A percentile compares a stretch with the other conserved stretches of the same genome.
Evolutionary conservation across 2,888 invertebrate genomes (phyloP).

Genomic region (Epinotia bilunana): DNA sequence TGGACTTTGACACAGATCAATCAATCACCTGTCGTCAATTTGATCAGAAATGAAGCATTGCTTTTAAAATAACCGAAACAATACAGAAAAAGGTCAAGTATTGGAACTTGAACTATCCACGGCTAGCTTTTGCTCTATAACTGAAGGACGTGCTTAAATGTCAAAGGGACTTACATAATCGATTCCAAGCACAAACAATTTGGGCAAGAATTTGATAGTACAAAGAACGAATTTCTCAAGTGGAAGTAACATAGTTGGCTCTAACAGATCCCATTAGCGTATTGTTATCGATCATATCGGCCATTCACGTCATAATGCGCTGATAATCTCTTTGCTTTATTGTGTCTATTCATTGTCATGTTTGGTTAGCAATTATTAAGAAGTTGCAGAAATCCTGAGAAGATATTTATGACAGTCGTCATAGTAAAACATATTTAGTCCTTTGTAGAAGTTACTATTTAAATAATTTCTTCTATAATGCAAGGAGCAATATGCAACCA

Average conservation of each 20-base stretch:
- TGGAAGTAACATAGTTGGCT: slow-evolving; percentile 11
- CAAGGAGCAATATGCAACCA: not conserved
- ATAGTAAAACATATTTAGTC: no score
- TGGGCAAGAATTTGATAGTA: slow-evolving; percentile 1
- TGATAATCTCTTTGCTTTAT: slow-evolving; percentile 42
- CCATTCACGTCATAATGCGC: slow-evolving; percentile 38
- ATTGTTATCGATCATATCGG: slow-evolving; percentile 40
- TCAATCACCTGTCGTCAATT: slow-evolving; percentile 9
- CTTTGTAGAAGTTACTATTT: no score
- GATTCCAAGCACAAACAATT: not conserved
- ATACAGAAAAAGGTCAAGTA: slow-evolving; percentile 29
- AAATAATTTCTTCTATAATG: no score
- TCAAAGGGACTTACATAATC: slow-evolving; percentile 17
- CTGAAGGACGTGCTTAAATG: slow-evolving; percentile 37
- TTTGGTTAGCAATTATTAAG: slow-evolving; percentile 37
- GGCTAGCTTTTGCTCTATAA: slow-evolving; percentile 25
- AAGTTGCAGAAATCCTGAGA: slow-evolving; percentile 9
- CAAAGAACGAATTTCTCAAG: slow-evolving; percentile 22
- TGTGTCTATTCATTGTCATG: slow-evolving; percentile 38
- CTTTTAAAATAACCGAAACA: slow-evolving; percentile 17
- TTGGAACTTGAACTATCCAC: slow-evolving; percentile 8
- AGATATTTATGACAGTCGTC: slow-evolving; percentile 1
- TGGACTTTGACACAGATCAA: not conserved
- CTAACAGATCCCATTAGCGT: slow-evolving; percentile 42
- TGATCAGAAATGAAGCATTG: slow-evolving; percentile 8